A percentile compares a stretch with the other conserved stretches of the same genome.
Conservation (phyloP, 2,113 vertebrate species). For the Capra hircus region DNA sequence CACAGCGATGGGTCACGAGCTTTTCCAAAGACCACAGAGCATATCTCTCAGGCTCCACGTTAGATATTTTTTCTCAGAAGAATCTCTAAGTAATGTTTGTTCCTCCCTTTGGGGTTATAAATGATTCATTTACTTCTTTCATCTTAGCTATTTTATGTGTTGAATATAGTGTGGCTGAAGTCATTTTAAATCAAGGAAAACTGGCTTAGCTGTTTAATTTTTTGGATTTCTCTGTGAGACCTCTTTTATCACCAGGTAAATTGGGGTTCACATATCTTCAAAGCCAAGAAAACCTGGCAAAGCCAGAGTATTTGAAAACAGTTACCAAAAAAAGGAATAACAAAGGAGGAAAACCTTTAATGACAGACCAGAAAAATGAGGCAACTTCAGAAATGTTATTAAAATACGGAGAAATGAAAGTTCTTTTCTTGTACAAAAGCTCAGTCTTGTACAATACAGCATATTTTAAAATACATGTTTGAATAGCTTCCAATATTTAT, state of each 20-base stretch:
- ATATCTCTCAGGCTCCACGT: background rate
- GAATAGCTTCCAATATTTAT: background rate
- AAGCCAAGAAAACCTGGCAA: conserved; percentile 1
- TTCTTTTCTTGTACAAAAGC: background rate
- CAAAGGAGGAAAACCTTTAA: background rate
- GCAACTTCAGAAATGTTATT: background rate
- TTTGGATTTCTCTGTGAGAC: background rate
- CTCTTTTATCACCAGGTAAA: background rate
- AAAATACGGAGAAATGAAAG: background rate
- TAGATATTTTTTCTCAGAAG: background rate
- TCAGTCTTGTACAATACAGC: background rate
- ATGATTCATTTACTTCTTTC: background rate
- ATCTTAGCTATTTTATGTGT: background rate
- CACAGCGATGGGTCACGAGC: background rate
- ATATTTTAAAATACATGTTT: background rate
- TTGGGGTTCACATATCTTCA: background rate
- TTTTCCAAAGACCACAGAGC: background rate
- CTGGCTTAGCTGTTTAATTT: background rate
- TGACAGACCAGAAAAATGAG: background rate
- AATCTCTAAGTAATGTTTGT: background rate
- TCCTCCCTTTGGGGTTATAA: background rate
- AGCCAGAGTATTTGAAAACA: conserved; percentile 8
- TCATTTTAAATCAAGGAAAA: background rate
- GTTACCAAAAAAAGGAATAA: background rate
- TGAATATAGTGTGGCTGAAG: background rate